Conservation (phyloP, 2,113 vertebrate species). For the Ptychochromis oligacanthus region DNA sequence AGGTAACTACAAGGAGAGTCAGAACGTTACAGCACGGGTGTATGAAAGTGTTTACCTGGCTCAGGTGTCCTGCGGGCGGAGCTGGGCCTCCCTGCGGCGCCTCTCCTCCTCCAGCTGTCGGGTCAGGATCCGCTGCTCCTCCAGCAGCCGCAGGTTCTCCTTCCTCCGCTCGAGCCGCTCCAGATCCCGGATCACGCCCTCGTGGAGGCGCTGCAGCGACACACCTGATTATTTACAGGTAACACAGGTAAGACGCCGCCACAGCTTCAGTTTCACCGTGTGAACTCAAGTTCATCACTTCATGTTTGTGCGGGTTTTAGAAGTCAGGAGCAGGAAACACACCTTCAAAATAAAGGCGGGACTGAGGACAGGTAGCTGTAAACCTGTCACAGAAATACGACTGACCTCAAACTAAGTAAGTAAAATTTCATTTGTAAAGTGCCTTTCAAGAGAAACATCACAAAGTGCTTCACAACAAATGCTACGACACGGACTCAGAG, state of each 20-base stretch:
- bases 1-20: not conserved
- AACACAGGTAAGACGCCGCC: not conserved
- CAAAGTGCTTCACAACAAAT: too few relatives aligned
- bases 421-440: too few relatives aligned
- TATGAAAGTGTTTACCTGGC: not conserved
- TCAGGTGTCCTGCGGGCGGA: constrained; percentile 42
- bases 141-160: constrained; percentile 86
- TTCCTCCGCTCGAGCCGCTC: constrained; percentile 87
- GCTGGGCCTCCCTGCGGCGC: constrained; percentile 24
- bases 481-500: too few relatives aligned
- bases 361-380: not conserved
- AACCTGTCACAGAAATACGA: not conserved
- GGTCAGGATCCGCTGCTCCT: constrained; percentile 89
- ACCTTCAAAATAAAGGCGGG: constrained; percentile 4
- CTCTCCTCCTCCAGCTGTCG: constrained; percentile 83
- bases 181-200: constrained; percentile 89
- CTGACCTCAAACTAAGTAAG: not conserved
- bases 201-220: constrained; percentile 84
- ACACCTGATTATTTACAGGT: not conserved
- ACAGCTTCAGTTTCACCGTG: not conserved
- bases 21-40: not conserved
- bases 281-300: too few relatives aligned
- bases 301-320: not conserved
- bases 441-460: too few relatives aligned
- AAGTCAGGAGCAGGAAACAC: not conserved